Evolutionary conservation across 2,797 vertebrate genomes (phyloP).

Genomic region (Falco naumanni): DNA sequence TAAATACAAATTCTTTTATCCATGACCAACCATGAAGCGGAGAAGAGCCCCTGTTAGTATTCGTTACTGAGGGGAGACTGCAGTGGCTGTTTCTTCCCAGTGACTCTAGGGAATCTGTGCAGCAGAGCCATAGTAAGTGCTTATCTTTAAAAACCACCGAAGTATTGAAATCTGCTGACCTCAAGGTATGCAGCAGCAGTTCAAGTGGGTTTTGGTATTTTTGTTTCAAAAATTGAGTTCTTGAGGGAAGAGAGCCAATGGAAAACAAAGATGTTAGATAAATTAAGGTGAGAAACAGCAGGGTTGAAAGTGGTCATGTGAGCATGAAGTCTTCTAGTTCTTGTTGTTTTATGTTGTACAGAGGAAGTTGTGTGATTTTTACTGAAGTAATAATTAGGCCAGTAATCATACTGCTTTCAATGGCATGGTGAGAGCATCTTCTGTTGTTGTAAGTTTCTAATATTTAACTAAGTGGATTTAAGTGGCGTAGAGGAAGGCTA

Average conservation of each 20-base stretch:
- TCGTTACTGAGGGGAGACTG: not conserved
- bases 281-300: not conserved
- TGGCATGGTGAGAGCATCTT: not conserved
- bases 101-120: not conserved
- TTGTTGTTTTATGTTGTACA: rapidly evolving
- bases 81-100: not conserved
- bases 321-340: not conserved
- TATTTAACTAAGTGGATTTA: not conserved
- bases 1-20: not conserved
- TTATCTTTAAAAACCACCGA: not conserved
- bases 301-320: not conserved
- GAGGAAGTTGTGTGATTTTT: not conserved
- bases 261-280: not conserved
- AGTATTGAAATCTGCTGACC: not conserved
- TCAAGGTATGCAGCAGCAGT: not conserved
- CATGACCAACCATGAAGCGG: not conserved
- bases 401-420: not conserved
- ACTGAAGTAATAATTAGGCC: not conserved
- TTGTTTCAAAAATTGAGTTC: not conserved
- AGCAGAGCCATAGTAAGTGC: not conserved
- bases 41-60: not conserved
- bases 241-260: not conserved
- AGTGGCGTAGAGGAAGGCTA: not conserved
- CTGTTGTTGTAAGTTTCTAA: not conserved
- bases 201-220: not conserved